Percentiles rank a stretch among this genome's conserved stretches.
Conservation (phyloP, 2,797 vertebrate genomes). For the Sandelia bainsii region DNA sequence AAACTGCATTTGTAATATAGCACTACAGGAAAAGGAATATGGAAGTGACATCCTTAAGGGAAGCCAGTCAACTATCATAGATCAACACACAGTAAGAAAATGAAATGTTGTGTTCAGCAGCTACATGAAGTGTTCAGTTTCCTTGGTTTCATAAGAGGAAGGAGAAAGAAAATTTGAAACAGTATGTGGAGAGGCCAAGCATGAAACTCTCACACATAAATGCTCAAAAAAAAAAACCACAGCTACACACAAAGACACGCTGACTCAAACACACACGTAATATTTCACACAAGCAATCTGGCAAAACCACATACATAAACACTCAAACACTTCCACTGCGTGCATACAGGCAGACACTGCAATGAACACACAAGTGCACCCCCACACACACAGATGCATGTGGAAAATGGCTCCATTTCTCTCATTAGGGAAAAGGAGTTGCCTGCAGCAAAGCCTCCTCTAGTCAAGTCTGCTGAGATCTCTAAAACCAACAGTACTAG, state of each 20-base stretch:
- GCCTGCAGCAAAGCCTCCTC: slow-evolving; percentile 77
- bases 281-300: slow-evolving; percentile 61
- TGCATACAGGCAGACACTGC: slow-evolving; percentile 18
- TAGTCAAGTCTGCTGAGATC: slow-evolving; percentile 72
- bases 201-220: slow-evolving; percentile 37
- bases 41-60: slow-evolving; percentile 36
- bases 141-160: slow-evolving; percentile 72
- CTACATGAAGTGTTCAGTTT: slow-evolving; percentile 69
- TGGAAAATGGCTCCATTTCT: slow-evolving; percentile 65
- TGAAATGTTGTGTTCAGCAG: slow-evolving; percentile 72
- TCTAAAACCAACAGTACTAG: slow-evolving; percentile 75
- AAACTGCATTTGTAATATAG: slow-evolving; percentile 12
- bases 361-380: slow-evolving; percentile 26
- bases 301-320: slow-evolving; percentile 64
- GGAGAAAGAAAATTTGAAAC: slow-evolving; percentile 61
- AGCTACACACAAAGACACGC: slow-evolving; percentile 57
- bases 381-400: slow-evolving; percentile 27
- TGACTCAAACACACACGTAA: slow-evolving; percentile 65
- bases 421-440: slow-evolving; percentile 81
- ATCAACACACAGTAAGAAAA: slow-evolving; percentile 69
- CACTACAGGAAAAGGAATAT: slow-evolving; percentile 33
- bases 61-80: slow-evolving; percentile 54
- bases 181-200: slow-evolving; percentile 51
- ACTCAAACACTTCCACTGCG: slow-evolving; percentile 34
- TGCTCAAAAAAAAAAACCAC: slow-evolving; percentile 57